phyloP scores from a whole-genome alignment of 1,140 invertebrate genomes.

The Ceratina japonica region DNA sequence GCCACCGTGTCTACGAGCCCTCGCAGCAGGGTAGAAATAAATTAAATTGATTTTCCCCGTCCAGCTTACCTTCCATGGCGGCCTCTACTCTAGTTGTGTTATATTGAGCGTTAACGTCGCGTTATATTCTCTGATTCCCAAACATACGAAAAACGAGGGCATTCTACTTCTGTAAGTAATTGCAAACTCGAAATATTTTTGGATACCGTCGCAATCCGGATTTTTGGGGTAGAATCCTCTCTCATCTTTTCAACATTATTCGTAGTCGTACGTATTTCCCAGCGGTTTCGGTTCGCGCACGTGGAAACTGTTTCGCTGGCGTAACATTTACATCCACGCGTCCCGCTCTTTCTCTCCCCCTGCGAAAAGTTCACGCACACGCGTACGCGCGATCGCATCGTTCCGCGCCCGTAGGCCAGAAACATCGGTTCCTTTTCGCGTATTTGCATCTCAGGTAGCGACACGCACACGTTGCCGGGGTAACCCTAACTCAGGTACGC shows the following conservation, averaged over 20 bases:
- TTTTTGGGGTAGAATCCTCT: not conserved
- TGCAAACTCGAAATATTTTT: not conserved
- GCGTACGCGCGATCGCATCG: not conserved
- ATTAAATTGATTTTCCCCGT: constrained; percentile 67
- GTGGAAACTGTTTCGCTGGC: not conserved
- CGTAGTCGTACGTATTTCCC: constrained; percentile 18
- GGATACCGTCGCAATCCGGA: not conserved
- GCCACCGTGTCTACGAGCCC: constrained; percentile 44
- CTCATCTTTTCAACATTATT: not conserved
- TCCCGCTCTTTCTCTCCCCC: not conserved
- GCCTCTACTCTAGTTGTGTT: too few species aligned
- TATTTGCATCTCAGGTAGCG: constrained; percentile 65
- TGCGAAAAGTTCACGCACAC: constrained; percentile 1
- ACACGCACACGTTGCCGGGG: constrained; percentile 18
- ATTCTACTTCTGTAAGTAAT: too few species aligned
- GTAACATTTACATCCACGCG: constrained; percentile 22
- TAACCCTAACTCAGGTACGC: constrained; percentile 26
- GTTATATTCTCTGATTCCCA: too few species aligned
- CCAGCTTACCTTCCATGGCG: not conserved
- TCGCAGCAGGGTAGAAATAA: constrained; percentile 70
- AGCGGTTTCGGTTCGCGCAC: not conserved
- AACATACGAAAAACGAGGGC: too few species aligned
- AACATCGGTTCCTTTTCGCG: constrained; percentile 1
- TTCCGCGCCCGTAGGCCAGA: not conserved
- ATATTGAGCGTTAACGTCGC: too few species aligned